Percentiles rank a stretch among this genome's conserved stretches.
These are phyloP conservation scores for Macrosoma leucophasiata DNA, from an alignment of 2,888 invertebrate genomes.

Conservation along the genomic window DNA sequence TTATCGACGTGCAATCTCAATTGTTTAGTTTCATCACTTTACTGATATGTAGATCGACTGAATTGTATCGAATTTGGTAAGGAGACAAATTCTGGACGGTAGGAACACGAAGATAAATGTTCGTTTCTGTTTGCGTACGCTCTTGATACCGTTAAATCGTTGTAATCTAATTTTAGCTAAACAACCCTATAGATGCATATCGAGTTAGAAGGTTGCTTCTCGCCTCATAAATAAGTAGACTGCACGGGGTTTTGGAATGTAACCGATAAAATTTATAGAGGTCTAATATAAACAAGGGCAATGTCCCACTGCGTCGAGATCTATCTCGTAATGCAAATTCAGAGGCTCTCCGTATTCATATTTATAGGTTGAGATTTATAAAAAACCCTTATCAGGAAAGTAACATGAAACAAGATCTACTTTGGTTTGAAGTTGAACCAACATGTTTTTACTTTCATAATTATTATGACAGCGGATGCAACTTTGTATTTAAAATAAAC, in stretches of 20 bases:
- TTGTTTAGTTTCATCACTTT: slow-evolving; percentile 51
- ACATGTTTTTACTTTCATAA: no score
- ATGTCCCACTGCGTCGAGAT: slow-evolving; percentile 45
- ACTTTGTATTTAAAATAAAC: no score
- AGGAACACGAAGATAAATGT: no score
- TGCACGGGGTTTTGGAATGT: slow-evolving; percentile 52
- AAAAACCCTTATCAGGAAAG: no score
- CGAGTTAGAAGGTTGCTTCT: slow-evolving; percentile 40
- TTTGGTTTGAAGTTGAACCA: no score
- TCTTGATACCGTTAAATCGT: slow-evolving; percentile 19
- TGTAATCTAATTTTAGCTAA: slow-evolving; percentile 35
- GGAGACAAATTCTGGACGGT: no score
- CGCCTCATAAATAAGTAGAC: slow-evolving; percentile 53
- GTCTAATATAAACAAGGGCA: slow-evolving; percentile 53
- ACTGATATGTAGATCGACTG: slow-evolving; percentile 37
- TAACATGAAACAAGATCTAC: no score
- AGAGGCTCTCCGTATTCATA: no score
- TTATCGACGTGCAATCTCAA: slow-evolving; percentile 55
- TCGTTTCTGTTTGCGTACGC: no score
- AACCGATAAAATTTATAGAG: slow-evolving; percentile 55
- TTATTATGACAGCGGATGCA: no score
- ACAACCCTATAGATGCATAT: slow-evolving; percentile 44
- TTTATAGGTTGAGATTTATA: no score
- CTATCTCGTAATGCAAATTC: slow-evolving; percentile 46
- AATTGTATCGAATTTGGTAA: slow-evolving; percentile 34